Conservation (phyloP, 2,888 invertebrate species). For the Malachius bipustulatus region DNA sequence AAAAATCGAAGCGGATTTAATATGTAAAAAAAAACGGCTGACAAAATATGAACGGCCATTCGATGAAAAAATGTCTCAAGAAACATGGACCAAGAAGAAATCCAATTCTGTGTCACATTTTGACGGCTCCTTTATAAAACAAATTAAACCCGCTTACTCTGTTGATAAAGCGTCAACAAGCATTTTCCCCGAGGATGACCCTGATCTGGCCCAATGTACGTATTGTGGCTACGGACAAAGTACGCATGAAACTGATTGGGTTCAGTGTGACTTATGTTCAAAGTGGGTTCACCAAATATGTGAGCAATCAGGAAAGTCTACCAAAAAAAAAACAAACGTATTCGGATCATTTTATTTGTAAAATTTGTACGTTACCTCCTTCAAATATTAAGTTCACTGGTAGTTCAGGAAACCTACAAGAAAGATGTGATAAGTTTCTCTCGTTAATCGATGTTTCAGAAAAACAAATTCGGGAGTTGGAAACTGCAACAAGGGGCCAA, state of each 20-base stretch:
- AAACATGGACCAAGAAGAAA: background rate
- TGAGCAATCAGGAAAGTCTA: background rate
- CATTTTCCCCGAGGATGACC: too few species aligned
- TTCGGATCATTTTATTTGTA: too few species aligned
- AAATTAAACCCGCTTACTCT: too few species aligned
- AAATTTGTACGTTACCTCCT: too few species aligned
- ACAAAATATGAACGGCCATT: slow-evolving; percentile 1
- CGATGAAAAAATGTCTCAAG: background rate
- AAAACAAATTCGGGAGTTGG: background rate
- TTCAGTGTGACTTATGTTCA: slow-evolving; percentile 3
- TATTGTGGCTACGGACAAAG: background rate
- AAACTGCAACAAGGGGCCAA: background rate
- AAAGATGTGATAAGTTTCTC: background rate
- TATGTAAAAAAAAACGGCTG: background rate
- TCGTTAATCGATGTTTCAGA: background rate
- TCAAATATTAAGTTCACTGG: too few species aligned
- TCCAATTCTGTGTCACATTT: background rate
- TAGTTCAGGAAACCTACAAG: slow-evolving; percentile 2
- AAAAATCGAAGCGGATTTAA: background rate
- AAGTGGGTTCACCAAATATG: background rate
- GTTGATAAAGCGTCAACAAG: too few species aligned
- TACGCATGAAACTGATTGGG: background rate
- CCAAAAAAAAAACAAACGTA: too few species aligned
- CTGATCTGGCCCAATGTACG: too few species aligned
- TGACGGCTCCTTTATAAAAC: slow-evolving; percentile 1